phyloP scores from a whole-genome alignment of 2,113 vertebrate genomes.

The Alces alces region DNA sequence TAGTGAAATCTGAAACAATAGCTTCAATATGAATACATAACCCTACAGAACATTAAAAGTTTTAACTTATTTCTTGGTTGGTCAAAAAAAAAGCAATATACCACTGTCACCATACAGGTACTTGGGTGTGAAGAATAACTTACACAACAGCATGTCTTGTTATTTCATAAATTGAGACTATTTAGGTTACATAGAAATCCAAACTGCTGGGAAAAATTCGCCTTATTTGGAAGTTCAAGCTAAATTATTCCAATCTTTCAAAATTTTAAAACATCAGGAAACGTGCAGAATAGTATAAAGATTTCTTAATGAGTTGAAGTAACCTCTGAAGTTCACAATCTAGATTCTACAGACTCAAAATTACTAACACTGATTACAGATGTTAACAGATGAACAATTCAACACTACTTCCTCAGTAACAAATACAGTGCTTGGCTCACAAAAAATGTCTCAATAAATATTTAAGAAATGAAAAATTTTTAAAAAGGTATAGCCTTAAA shows the following conservation, averaged over 20 bases:
- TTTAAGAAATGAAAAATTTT: slow-evolving; percentile 34
- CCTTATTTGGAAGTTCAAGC: slow-evolving; percentile 36
- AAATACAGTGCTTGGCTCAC: neutral
- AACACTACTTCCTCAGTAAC: neutral
- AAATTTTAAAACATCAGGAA: slow-evolving; percentile 25
- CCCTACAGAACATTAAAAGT: neutral
- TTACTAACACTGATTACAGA: slow-evolving; percentile 8
- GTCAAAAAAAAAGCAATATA: slow-evolving; percentile 37
- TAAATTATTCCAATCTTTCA: neutral
- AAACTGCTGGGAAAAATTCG: neutral
- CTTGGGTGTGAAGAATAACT: neutral
- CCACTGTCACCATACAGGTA: neutral
- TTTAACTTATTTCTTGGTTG: slow-evolving; percentile 38
- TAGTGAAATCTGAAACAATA: neutral
- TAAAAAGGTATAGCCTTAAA: neutral
- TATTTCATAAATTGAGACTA: neutral
- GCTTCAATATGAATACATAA: slow-evolving; percentile 23
- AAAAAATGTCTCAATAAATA: slow-evolving; percentile 38
- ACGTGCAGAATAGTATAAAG: neutral
- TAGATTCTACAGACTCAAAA: slow-evolving; percentile 36
- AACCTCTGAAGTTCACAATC: slow-evolving; percentile 20
- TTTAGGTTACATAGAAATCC: neutral
- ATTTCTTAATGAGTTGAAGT: neutral
- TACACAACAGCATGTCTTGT: neutral
- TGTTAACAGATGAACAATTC: slow-evolving; percentile 22